Evolutionary conservation across 2,797 vertebrate species (phyloP), one percentile per base, ranked within the genome.

Genomic region (Halcyon chelicuti): DNA sequence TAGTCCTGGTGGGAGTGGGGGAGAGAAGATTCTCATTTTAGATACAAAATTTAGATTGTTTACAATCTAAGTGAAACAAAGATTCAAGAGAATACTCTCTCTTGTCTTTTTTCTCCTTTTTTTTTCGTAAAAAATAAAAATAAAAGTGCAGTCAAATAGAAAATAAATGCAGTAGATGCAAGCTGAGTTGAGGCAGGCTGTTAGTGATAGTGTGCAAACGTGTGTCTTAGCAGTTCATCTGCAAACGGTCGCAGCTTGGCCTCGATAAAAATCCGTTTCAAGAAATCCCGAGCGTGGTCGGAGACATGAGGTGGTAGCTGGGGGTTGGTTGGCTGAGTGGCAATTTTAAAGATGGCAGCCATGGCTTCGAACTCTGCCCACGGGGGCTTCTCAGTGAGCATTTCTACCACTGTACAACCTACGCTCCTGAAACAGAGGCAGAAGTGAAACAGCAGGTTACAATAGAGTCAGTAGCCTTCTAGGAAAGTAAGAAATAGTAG

Each of bases 341-440:
- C 99, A 10, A 99, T 99, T 98, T 99, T 99, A 97, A 99, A 99
- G 98, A 99, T 99, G 98, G 99, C 99, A 44, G 99, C 99, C 99
- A 99, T 99, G 66, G 99, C 99, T 98, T 99, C 99, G 3, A 99
- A 99, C 97, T 99, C 99, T 1, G 99, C 99, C 99, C 99, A 99
- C 0, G 99, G 99, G 9, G 99, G 99, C 80, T 99, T 99, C 97
- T 99, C 99, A 2, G 99, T 99, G 91, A 99, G 98, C 99, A 99
- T 99, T 98, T 99, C 99, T 95, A 99, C 99, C 19, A 99, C 99
- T 5, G 99, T 99, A 97, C 99, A 99, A 91, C 99, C 99, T 14
- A 99, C 98, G 8, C 99, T 99, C 99, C 99, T 99, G 96, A 57
- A 97, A 97, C 71, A 96, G 78, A 73, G 89, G 75, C 80, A 96